phyloP scores from a whole-genome alignment of 2,113 vertebrate genomes.

The Leucoraja erinaceus region DNA sequence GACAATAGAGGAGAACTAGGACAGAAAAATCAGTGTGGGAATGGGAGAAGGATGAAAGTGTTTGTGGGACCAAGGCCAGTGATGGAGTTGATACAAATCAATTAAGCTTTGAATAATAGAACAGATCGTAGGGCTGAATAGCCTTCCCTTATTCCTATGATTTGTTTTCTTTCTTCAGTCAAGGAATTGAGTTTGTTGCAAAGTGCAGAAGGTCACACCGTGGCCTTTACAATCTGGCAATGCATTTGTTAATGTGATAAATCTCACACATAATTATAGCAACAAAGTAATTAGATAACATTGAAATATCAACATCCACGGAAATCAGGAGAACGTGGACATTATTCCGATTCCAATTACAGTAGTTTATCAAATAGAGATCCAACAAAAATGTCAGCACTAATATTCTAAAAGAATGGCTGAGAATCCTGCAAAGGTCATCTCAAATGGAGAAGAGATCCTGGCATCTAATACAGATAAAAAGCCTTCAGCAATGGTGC shows the following conservation, averaged over 20 bases:
- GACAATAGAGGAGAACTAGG: no score
- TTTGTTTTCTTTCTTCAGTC: not conserved
- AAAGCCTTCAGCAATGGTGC: not conserved
- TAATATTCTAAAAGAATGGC: not conserved
- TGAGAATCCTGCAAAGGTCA: not conserved
- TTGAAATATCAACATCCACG: not conserved
- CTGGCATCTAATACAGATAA: not conserved
- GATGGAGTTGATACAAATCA: not conserved
- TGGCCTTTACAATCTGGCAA: not conserved
- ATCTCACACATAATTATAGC: not conserved
- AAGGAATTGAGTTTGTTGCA: not conserved
- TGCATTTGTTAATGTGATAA: not conserved
- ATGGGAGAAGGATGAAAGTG: no score
- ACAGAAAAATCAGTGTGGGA: no score
- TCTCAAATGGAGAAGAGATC: not conserved
- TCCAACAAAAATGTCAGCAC: not conserved
- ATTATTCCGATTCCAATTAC: not conserved
- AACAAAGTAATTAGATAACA: constrained; percentile 7
- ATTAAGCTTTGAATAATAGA: not conserved
- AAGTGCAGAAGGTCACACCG: not conserved
- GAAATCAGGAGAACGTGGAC: not conserved
- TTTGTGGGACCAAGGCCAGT: not conserved
- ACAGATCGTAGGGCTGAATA: not conserved
- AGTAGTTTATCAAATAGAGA: not conserved
- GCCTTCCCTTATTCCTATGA: no score